A percentile compares a stretch with the other conserved stretches of the same genome.
Conservation (phyloP, 1,140 invertebrate species). For the Zaprionus vittiger region DNA sequence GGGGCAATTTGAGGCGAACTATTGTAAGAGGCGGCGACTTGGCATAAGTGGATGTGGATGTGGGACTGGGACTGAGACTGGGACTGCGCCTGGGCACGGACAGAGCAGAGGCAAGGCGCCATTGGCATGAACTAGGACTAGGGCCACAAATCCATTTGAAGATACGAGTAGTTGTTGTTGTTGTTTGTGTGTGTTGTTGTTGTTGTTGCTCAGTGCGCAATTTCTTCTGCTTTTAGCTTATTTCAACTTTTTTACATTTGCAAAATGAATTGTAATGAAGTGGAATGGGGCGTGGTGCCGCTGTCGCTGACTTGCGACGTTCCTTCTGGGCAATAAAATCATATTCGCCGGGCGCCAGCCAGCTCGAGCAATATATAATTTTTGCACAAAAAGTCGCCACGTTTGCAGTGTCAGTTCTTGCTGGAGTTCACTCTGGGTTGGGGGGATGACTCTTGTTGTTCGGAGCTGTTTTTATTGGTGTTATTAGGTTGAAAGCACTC, state of each 20-base stretch:
- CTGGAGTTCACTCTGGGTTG: not conserved
- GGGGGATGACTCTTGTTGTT: constrained; percentile 51
- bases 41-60: constrained; percentile 54
- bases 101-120: constrained; percentile 60
- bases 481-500: constrained; percentile 83
- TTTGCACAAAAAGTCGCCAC: constrained; percentile 62
- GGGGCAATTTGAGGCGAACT: constrained; percentile 74
- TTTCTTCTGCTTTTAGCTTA: constrained; percentile 42
- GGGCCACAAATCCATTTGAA: constrained; percentile 25
- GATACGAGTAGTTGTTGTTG: constrained; percentile 33
- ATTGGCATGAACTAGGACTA: constrained; percentile 27
- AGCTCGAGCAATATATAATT: constrained; percentile 65
- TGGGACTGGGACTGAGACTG: not conserved
- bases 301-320: constrained; percentile 11
- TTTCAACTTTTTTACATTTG: constrained; percentile 76
- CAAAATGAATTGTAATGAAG: constrained; percentile 82
- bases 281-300: constrained; percentile 60
- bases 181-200: constrained; percentile 4
- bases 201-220: constrained; percentile 12
- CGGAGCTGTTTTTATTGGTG: constrained; percentile 73
- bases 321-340: constrained; percentile 71
- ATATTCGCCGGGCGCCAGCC: constrained; percentile 78
- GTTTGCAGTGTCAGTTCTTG: constrained; percentile 58
- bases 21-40: constrained; percentile 61
- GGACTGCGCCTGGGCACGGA: constrained; percentile 49